Conservation (phyloP, 2,888 invertebrate genomes). For the Lissonota sp. region DNA sequence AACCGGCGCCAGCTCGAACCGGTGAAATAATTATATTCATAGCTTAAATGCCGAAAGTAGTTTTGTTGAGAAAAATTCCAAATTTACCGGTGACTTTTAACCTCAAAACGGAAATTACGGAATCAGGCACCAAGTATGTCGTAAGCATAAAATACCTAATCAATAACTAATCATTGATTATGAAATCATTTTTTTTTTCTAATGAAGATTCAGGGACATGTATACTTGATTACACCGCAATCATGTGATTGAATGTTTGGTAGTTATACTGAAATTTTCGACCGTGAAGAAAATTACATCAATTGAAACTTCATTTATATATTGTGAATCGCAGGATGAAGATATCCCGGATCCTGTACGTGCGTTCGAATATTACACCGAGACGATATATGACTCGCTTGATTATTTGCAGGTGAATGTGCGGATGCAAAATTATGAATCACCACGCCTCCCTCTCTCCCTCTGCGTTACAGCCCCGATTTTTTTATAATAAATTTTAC, state of each 20-base stretch:
- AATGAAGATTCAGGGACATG: slow-evolving; percentile 16
- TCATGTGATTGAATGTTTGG: slow-evolving; percentile 35
- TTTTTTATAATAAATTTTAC: slow-evolving; percentile 58
- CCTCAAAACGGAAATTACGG: too few relatives aligned
- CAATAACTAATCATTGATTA: too few relatives aligned
- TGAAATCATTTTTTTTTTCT: slow-evolving; percentile 6
- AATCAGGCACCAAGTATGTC: too few relatives aligned
- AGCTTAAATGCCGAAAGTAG: too few relatives aligned
- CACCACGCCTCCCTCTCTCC: background rate
- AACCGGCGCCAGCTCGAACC: too few relatives aligned
- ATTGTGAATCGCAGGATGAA: background rate
- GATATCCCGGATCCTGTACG: background rate
- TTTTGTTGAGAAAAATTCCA: too few relatives aligned
- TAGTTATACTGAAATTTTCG: slow-evolving; percentile 27
- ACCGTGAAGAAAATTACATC: slow-evolving; percentile 36
- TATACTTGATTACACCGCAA: slow-evolving; percentile 15
- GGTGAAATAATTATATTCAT: too few relatives aligned
- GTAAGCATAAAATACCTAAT: too few relatives aligned
- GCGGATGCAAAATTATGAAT: slow-evolving; percentile 5
- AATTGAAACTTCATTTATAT: slow-evolving; percentile 31
- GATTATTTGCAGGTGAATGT: slow-evolving; percentile 35
- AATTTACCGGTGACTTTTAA: too few relatives aligned
- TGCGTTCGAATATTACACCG: slow-evolving; percentile 8
- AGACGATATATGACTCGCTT: slow-evolving; percentile 21
- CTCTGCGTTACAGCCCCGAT: background rate